Conservation (phyloP, 1,140 invertebrate species). For the Drosophila littoralis region DNA sequence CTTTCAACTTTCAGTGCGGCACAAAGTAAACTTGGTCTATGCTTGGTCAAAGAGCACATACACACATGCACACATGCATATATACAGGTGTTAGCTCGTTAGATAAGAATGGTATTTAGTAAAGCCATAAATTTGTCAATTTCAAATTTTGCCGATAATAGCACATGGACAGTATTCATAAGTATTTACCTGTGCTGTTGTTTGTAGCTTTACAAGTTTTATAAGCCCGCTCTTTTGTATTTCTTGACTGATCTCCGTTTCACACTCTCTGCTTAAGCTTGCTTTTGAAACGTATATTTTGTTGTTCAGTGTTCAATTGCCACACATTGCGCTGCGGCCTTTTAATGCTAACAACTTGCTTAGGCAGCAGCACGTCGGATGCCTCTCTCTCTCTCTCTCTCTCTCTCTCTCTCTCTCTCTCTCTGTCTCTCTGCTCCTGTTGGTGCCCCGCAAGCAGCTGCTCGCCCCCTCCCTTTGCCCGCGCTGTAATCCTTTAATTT, state of each 20-base stretch:
- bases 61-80: no score
- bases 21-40: no score
- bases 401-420: not conserved
- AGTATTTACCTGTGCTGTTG: not conserved
- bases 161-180: no score
- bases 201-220: no score
- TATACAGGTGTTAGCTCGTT: no score
- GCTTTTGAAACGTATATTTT: not conserved
- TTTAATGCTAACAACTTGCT: constrained; percentile 81
- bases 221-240: not conserved
- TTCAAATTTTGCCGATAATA: no score
- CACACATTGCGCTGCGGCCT: constrained; percentile 69
- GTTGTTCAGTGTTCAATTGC: constrained; percentile 67
- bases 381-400: not conserved
- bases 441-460: constrained; percentile 19
- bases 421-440: constrained; percentile 1
- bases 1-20: no score
- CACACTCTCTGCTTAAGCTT: no score
- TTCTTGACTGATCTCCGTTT: no score
- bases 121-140: no score
- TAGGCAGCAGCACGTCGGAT: constrained; percentile 40
- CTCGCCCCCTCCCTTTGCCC: not conserved
- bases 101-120: no score
- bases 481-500: constrained; percentile 56
- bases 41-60: no score